Conservation (phyloP, 1,140 invertebrate genomes). For the Hylyphantes graminicola region DNA sequence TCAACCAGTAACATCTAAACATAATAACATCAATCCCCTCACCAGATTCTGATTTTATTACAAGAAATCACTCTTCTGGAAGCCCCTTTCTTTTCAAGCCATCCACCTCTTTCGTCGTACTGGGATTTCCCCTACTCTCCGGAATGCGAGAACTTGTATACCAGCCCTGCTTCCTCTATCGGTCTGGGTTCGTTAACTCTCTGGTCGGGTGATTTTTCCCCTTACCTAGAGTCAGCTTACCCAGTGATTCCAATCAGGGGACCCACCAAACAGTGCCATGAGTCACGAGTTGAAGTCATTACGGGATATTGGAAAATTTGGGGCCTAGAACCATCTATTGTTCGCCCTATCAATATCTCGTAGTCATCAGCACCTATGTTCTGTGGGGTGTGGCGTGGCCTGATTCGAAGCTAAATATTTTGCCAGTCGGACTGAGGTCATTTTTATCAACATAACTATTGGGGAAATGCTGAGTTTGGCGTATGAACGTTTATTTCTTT, state of each 20-base stretch:
- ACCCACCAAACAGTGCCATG: slow-evolving; percentile 39
- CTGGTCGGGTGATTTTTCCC: slow-evolving; percentile 31
- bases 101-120: too few relatives aligned
- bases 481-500: too few relatives aligned
- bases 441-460: not conserved
- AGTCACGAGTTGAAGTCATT: slow-evolving; percentile 55
- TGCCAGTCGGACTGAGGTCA: slow-evolving; percentile 16
- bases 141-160: too few relatives aligned
- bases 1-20: too few relatives aligned
- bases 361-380: slow-evolving; percentile 50
- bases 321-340: slow-evolving; percentile 39
- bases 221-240: slow-evolving; percentile 17
- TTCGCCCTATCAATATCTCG: slow-evolving; percentile 50
- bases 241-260: slow-evolving; percentile 40
- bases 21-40: too few relatives aligned
- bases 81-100: too few relatives aligned
- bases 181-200: not conserved
- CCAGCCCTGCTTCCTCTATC: too few relatives aligned
- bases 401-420: slow-evolving; percentile 42
- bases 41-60: too few relatives aligned
- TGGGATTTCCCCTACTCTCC: too few relatives aligned
- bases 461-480: not conserved
- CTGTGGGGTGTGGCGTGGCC: too few relatives aligned
- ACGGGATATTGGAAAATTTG: slow-evolving; percentile 58
- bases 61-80: too few relatives aligned